These are phyloP conservation scores for Zhuqinia jingwanae DNA, from an alignment of 2,888 invertebrate genomes.

Conservation along the genomic window DNA sequence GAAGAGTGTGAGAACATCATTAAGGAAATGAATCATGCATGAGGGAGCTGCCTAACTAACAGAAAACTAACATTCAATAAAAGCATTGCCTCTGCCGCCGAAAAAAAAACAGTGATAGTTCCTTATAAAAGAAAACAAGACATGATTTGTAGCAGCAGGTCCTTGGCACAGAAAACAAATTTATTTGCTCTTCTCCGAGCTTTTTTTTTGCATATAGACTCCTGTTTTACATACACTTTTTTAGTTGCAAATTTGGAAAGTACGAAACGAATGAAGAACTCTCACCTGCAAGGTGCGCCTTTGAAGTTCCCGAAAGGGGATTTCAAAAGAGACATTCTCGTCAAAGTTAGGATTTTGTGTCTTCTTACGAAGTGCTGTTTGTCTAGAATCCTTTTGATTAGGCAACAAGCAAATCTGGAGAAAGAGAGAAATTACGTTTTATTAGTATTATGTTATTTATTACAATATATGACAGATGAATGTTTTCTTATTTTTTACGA, in stretches of 20 bases:
- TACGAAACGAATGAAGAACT: background rate
- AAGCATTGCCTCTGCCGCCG: background rate
- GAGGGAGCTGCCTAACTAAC: conserved; percentile 48
- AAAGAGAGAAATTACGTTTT: background rate
- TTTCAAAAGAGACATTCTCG: conserved; percentile 81
- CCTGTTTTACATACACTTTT: background rate
- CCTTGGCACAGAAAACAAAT: conserved; percentile 24
- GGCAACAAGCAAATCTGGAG: conserved; percentile 81
- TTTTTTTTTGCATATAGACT: background rate
- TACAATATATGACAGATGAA: no score
- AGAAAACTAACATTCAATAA: conserved; percentile 27
- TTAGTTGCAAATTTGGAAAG: background rate
- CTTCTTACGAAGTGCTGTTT: conserved; percentile 82
- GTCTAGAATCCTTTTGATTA: conserved; percentile 81
- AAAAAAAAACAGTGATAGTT: background rate
- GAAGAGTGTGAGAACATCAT: conserved; percentile 41
- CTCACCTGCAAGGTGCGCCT: conserved; percentile 81
- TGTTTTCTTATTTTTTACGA: background rate
- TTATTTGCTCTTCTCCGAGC: conserved; percentile 9
- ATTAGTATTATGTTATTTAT: no score
- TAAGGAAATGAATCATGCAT: conserved; percentile 64
- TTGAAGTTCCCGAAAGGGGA: conserved; percentile 81
- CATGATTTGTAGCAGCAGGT: no score
- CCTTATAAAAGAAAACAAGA: no score
- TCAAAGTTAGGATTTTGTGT: conserved; percentile 82